A percentile compares a stretch with the other conserved stretches of the same genome.
Evolutionary conservation across 1,140 invertebrate species (phyloP).

Genomic region (Periplaneta americana): DNA sequence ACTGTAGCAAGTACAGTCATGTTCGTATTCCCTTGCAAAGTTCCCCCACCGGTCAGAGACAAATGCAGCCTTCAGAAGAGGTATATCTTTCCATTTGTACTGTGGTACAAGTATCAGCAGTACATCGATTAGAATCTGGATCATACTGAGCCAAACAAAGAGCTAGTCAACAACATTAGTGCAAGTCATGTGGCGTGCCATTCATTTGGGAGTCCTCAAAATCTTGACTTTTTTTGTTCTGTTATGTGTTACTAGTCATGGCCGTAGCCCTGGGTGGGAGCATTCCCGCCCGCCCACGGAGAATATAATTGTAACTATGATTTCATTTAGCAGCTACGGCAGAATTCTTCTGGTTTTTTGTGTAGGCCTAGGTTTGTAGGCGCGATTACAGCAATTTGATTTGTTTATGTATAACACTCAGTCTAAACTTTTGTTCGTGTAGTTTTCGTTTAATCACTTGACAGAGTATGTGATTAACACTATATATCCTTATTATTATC

Average conservation of each 20-base stretch:
- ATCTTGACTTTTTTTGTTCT: conserved; percentile 7
- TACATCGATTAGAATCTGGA: conserved; percentile 12
- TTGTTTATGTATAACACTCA: neutral
- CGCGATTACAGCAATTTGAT: neutral
- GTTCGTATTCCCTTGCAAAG: neutral
- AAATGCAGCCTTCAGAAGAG: conserved; percentile 22
- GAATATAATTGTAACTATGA: neutral
- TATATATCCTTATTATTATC: too few species aligned
- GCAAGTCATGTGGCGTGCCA: conserved; percentile 26
- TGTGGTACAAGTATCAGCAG: conserved; percentile 15
- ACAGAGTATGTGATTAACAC: conserved; percentile 13
- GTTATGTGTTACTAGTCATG: conserved; percentile 6
- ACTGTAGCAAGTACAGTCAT: neutral
- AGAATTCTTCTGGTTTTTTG: neutral
- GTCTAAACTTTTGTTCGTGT: neutral
- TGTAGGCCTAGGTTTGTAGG: too few species aligned
- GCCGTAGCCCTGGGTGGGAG: neutral
- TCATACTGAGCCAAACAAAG: conserved; percentile 19
- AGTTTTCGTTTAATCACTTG: conserved; percentile 8
- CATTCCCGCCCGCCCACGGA: neutral
- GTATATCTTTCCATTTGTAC: conserved; percentile 20
- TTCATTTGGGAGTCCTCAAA: conserved; percentile 5
- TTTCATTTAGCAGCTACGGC: neutral
- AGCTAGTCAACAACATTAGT: conserved; percentile 29
- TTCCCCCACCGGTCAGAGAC: conserved; percentile 1